Evolutionary conservation across 1,140 invertebrate species (phyloP).

Genomic region (Drosophila sp.): DNA sequence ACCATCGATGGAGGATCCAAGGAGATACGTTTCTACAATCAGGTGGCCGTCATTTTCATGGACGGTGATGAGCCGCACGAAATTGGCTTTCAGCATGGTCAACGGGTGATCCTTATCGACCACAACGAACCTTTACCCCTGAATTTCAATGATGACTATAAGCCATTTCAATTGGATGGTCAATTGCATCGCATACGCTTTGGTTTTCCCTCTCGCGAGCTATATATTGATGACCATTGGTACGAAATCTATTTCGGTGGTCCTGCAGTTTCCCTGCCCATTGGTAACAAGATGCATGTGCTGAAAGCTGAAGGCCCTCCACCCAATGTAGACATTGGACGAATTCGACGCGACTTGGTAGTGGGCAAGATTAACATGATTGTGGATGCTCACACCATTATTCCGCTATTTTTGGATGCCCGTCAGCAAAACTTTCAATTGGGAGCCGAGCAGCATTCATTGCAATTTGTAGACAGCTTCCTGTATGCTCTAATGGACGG

Average conservation of each 20-base stretch:
- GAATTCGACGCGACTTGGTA: slow-evolving; percentile 88
- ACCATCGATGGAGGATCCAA: slow-evolving; percentile 92
- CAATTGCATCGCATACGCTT: slow-evolving; percentile 91
- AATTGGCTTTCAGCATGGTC: slow-evolving; percentile 91
- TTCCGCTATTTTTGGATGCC: slow-evolving; percentile 93
- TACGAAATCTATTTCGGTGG: slow-evolving; percentile 97
- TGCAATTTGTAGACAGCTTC: slow-evolving; percentile 91
- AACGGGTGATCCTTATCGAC: slow-evolving; percentile 87
- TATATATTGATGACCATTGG: slow-evolving; percentile 93
- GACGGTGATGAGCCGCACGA: slow-evolving; percentile 93
- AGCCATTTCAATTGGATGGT: slow-evolving; percentile 88
- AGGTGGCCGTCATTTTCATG: slow-evolving; percentile 92
- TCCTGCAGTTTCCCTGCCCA: slow-evolving; percentile 91
- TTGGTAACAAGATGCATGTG: slow-evolving; percentile 90
- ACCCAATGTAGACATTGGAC: slow-evolving; percentile 92
- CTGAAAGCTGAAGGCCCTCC: slow-evolving; percentile 93
- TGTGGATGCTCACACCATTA: slow-evolving; percentile 90
- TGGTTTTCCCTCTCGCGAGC: slow-evolving; percentile 95
- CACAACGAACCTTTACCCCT: slow-evolving; percentile 88
- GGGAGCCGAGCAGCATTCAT: slow-evolving; percentile 88
- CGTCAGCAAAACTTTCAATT: slow-evolving; percentile 92
- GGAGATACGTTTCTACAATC: slow-evolving; percentile 93
- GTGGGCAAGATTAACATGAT: slow-evolving; percentile 93
- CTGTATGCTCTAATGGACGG: slow-evolving; percentile 92
- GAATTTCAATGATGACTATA: slow-evolving; percentile 89